phyloP scores from a whole-genome alignment of 2,888 invertebrate species.

The Phorcus lineatus region DNA sequence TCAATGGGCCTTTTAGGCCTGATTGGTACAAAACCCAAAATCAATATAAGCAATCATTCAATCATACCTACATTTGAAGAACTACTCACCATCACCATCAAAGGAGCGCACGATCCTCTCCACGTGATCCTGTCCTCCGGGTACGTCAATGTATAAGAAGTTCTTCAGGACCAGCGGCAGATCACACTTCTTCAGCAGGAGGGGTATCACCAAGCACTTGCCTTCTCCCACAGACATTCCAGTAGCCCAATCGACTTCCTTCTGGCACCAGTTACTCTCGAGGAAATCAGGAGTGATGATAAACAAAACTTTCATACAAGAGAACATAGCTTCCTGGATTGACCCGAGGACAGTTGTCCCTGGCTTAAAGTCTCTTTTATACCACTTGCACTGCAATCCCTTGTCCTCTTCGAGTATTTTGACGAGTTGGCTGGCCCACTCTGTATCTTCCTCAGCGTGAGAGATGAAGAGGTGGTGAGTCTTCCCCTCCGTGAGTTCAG shows the following conservation, averaged over 20 bases:
- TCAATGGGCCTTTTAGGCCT: no score
- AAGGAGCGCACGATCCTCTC: not conserved
- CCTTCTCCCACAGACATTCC: not conserved
- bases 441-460: not conserved
- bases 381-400: not conserved
- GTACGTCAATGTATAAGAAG: not conserved
- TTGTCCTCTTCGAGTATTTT: not conserved
- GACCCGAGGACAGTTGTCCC: not conserved
- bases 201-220: not conserved
- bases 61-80: no score
- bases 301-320: not conserved
- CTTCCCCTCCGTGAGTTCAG: not conserved
- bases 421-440: not conserved
- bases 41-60: no score
- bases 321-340: not conserved
- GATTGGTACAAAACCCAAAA: no score
- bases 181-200: not conserved
- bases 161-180: not conserved
- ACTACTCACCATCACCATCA: not conserved
- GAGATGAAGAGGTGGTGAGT: conserved; percentile 1
- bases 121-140: not conserved
- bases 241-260: not conserved
- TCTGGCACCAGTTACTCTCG: not conserved
- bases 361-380: not conserved
- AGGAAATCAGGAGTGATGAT: not conserved